phyloP scores from a whole-genome alignment of 2,888 invertebrate genomes.

The Taphrorychus bicolor region DNA sequence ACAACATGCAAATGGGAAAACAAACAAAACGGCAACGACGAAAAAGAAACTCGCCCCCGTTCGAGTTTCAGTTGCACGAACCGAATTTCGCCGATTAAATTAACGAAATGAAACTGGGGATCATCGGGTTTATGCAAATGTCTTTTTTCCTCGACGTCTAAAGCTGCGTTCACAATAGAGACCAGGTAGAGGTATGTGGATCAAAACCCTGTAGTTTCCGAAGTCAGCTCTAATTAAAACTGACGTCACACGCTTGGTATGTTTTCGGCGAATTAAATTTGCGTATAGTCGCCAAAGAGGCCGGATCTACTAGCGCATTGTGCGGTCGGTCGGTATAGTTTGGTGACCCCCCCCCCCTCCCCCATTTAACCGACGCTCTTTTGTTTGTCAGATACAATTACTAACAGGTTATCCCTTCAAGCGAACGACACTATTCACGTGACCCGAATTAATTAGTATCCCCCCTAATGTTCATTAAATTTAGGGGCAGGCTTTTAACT shows the following conservation, averaged over 20 bases:
- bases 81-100: slow-evolving; percentile 1
- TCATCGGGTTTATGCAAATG: slow-evolving; percentile 5
- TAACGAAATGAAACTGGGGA: slow-evolving; percentile 8
- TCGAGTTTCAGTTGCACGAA: not conserved
- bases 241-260: not conserved
- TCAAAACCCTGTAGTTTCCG: not conserved
- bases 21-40: slow-evolving; percentile 14
- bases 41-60: not conserved
- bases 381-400: not conserved
- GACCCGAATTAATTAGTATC: not conserved
- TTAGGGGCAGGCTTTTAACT: not conserved
- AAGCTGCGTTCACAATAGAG: not conserved
- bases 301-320: not conserved
- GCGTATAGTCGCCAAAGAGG: no score
- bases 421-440: not conserved
- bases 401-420: not conserved
- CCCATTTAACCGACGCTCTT: not conserved
- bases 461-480: not conserved
- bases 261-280: not conserved
- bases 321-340: no score
- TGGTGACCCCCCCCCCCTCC: no score
- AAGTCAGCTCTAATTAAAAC: not conserved
- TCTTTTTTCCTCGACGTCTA: slow-evolving; percentile 1
- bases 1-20: slow-evolving; percentile 21
- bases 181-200: not conserved